A percentile compares a stretch with the other conserved stretches of the same genome.
phyloP scores from a whole-genome alignment of 1,140 invertebrate genomes.

The Drosophila subobscura region DNA sequence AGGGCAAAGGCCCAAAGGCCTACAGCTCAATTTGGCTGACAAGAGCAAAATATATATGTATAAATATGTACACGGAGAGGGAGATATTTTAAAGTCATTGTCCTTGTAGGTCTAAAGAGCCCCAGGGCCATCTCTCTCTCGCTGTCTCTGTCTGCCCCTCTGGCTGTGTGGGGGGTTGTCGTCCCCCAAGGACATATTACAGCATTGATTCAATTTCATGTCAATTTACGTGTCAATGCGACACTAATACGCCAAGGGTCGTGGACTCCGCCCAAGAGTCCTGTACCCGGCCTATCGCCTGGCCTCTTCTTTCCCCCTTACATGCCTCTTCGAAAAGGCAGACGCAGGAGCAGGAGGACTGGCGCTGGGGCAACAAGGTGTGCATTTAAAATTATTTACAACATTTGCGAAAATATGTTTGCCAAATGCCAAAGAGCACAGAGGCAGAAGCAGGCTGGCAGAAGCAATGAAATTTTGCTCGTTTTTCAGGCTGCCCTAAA shows the following conservation, averaged over 20 bases:
- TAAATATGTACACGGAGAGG: background rate
- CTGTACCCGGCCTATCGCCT: constrained; percentile 2
- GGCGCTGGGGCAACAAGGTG: constrained; percentile 42
- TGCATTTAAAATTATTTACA: constrained; percentile 82
- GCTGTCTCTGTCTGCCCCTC: background rate
- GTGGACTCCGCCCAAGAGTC: constrained; percentile 40
- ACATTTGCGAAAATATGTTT: constrained; percentile 80
- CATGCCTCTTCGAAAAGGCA: constrained; percentile 24
- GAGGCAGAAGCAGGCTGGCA: background rate
- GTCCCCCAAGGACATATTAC: constrained; percentile 83
- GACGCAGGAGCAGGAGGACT: background rate
- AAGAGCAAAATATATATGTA: constrained; percentile 51
- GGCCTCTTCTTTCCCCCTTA: constrained; percentile 34
- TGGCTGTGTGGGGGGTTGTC: constrained; percentile 27
- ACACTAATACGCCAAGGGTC: constrained; percentile 81
- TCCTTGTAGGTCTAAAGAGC: constrained; percentile 43
- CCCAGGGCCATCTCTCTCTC: background rate
- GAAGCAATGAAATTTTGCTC: constrained; percentile 26
- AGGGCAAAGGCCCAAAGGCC: constrained; percentile 18
- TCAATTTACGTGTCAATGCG: constrained; percentile 84
- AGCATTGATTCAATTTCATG: constrained; percentile 84
- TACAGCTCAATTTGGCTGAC: constrained; percentile 74
- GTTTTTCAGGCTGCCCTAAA: constrained; percentile 11
- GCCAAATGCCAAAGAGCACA: constrained; percentile 52
- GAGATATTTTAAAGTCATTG: constrained; percentile 74